A percentile compares a stretch with the other conserved stretches of the same genome.
Conservation (phyloP, 2,888 invertebrate genomes). For the Rotaria socialis region DNA sequence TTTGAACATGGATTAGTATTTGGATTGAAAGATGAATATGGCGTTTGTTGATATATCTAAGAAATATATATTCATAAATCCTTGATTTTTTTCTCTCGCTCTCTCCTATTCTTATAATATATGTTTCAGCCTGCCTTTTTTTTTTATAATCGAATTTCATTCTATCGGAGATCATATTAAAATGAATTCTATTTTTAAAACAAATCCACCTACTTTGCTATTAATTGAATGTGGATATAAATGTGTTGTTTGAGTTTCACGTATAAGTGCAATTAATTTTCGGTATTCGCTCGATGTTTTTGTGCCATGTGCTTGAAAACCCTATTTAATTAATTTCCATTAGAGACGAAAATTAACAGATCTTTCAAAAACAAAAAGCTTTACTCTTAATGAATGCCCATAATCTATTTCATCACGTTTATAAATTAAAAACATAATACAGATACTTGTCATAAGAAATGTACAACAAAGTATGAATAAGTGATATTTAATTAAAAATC, state of each 20-base stretch:
- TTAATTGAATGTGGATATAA: background rate
- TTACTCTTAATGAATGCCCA: background rate
- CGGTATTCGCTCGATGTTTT: background rate
- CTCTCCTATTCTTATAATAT: background rate
- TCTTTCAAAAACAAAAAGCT: background rate
- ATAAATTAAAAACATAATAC: background rate
- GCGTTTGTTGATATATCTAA: background rate
- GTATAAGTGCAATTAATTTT: slow-evolving; percentile 23
- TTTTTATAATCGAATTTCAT: too few relatives aligned
- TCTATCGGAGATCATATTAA: background rate
- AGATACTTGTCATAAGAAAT: slow-evolving; percentile 21
- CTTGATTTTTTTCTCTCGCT: background rate
- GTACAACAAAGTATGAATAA: slow-evolving; percentile 21
- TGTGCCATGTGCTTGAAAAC: slow-evolving; percentile 34
- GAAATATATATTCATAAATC: background rate
- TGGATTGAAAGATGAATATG: slow-evolving; percentile 18
- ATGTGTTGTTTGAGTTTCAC: slow-evolving; percentile 21
- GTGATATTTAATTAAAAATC: slow-evolving; percentile 19
- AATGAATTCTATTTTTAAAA: too few relatives aligned
- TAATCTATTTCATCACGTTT: background rate
- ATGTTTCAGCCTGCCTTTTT: too few relatives aligned
- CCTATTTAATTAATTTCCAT: background rate
- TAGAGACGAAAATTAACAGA: too few relatives aligned
- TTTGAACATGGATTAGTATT: background rate
- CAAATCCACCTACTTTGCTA: background rate